A percentile compares a stretch with the other conserved stretches of the same genome.
phyloP scores from a whole-genome alignment of 2,113 vertebrate species.

The Tympanuchus pallidicinctus region DNA sequence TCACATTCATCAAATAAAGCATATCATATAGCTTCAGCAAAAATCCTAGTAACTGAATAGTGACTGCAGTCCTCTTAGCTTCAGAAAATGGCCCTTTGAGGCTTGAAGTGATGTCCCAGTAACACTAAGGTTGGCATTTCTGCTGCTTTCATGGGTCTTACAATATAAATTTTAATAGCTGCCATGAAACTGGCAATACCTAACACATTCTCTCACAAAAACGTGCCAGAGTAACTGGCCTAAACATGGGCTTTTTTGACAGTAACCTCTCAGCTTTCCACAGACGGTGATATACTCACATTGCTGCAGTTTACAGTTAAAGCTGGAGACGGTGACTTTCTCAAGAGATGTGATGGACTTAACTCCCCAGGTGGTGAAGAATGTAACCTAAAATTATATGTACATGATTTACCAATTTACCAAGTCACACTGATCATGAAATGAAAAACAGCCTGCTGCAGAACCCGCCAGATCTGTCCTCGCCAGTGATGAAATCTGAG shows the following conservation, averaged over 20 bases:
- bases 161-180: neutral
- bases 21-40: neutral
- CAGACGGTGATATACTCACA: constrained; percentile 74
- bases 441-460: neutral
- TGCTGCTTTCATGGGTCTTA: neutral
- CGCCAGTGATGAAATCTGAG: neutral
- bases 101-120: neutral
- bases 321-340: constrained; percentile 79
- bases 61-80: neutral
- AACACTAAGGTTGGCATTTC: neutral
- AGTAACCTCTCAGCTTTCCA: neutral
- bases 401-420: neutral
- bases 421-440: neutral
- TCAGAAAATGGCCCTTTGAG: neutral
- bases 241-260: neutral
- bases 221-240: neutral
- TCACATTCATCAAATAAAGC: neutral
- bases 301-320: constrained; percentile 75
- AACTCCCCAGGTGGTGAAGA: constrained; percentile 85
- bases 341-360: constrained; percentile 81
- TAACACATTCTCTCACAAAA: neutral
- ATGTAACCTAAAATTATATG: constrained; percentile 80
- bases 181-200: neutral
- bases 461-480: neutral
- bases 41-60: neutral